Base-by-base conservation (phyloP, 2,113 vertebrate genomes). In the Nicator chloris region DNA sequence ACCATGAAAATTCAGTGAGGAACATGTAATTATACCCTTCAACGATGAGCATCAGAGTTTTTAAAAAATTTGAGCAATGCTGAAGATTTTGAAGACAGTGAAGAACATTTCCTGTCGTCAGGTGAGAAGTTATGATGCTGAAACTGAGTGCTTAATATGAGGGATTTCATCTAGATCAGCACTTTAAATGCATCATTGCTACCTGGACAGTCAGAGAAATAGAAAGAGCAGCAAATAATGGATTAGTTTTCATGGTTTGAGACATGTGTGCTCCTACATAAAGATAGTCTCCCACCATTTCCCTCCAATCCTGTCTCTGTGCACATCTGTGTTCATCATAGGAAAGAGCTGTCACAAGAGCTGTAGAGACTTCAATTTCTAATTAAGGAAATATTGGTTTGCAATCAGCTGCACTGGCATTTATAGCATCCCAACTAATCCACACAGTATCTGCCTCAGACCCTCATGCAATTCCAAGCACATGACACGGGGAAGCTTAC, bases 401-500 rank as follows among this genome's bases (percentile, higher is more conserved):
- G 20, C 50, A 61, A 6, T 92, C 54, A 81, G 28, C 90, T 31
- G 3, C 33, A 5, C 30, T 66, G 60, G 27, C 49, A 40, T 79
- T 78, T 44, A 10, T 6, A 69, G 35, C 20, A 30, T 54, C 47
- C 45, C 49, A 76, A 0, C 45, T 65, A 85, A 82, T 31, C 37
- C 65, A 21, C 19, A 26, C 22, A 49, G 3, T 59, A 8, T 40
- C 60, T 71, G 39, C 35, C 44, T 10, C n/a, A 71, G 56, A 35
- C 50, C 6, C 33, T 59, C 3, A 1, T 35, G 69, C 61, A 50
- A 6, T 64, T 94, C 45, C 44, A 35, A 61, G 42, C 37, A 27
- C 2, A 0, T 27, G 60, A n/a, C 18, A 1, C 4, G 81, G 59
- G 56, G 72, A 73, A 42, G 8, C 33, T 49, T 35, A 0, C 39